Conservation (phyloP, 2,888 invertebrate species). For the Proisotoma minuta region DNA sequence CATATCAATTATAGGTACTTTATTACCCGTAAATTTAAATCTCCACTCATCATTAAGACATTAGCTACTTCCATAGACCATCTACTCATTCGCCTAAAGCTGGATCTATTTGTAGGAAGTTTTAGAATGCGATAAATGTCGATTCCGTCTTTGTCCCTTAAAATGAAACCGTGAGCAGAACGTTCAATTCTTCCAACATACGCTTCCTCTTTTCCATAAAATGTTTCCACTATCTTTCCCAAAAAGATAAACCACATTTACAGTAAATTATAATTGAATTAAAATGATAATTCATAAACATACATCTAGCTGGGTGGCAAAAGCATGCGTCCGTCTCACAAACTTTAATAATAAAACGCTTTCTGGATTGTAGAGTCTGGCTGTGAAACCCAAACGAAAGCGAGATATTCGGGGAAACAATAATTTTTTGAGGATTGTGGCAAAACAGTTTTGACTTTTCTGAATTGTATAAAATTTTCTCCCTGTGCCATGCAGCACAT, state of each 20-base stretch:
- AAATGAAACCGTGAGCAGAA: background rate
- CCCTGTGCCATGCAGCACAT: too few relatives aligned
- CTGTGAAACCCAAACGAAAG: background rate
- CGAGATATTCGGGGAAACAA: background rate
- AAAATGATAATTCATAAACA: background rate
- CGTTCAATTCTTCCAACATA: conserved; percentile 23
- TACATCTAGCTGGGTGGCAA: background rate
- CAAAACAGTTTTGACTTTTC: too few relatives aligned
- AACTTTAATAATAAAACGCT: background rate
- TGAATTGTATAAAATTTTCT: too few relatives aligned
- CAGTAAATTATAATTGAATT: background rate
- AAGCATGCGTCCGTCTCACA: background rate
- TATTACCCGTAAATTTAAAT: too few relatives aligned
- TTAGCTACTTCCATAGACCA: background rate
- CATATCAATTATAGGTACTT: too few relatives aligned
- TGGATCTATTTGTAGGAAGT: background rate
- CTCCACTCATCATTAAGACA: background rate
- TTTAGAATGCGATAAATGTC: conserved; percentile 3
- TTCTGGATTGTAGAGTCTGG: background rate
- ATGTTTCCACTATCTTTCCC: conserved; percentile 22
- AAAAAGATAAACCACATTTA: background rate
- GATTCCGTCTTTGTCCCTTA: background rate
- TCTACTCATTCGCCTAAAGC: background rate
- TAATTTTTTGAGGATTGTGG: too few relatives aligned
- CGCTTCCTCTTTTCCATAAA: conserved; percentile 15